These are phyloP conservation scores for Mus pahari DNA, from an alignment of 2,113 vertebrate genomes.

Conservation along the genomic window DNA sequence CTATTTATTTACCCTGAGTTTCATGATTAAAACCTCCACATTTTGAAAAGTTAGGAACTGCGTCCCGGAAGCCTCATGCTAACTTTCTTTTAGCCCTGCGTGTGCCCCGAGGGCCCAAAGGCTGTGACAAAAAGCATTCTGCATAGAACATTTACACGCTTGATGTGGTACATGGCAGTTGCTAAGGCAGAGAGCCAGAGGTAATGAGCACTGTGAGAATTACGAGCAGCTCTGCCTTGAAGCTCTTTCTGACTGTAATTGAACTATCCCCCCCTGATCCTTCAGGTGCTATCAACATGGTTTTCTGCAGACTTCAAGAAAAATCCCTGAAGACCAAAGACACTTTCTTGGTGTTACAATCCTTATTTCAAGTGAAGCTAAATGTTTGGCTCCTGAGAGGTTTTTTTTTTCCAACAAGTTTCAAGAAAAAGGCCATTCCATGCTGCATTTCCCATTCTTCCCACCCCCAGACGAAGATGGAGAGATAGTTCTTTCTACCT, in stretches of 20 bases:
- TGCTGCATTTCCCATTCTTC: constrained; percentile 37
- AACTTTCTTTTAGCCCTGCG: constrained; percentile 73
- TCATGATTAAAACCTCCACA: constrained; percentile 66
- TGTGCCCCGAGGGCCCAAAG: constrained; percentile 78
- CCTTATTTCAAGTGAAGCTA: constrained; percentile 81
- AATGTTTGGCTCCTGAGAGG: constrained; percentile 73
- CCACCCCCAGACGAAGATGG: constrained; percentile 37
- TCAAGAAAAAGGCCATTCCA: constrained; percentile 77
- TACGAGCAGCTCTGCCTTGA: constrained; percentile 81
- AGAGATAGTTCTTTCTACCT: constrained; percentile 70
- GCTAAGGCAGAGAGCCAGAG: constrained; percentile 91
- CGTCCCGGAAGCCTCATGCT: constrained; percentile 65
- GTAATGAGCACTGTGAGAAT: constrained; percentile 91
- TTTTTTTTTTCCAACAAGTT: constrained; percentile 81
- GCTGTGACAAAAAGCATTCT: constrained; percentile 84
- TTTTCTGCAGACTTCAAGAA: constrained; percentile 85
- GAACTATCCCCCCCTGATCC: constrained; percentile 87
- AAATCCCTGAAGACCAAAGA: constrained; percentile 79
- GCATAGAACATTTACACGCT: constrained; percentile 87
- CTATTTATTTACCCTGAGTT: constrained; percentile 60
- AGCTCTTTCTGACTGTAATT: constrained; percentile 83
- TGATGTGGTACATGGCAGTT: constrained; percentile 88
- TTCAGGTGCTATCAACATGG: constrained; percentile 87
- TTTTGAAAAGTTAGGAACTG: constrained; percentile 72
- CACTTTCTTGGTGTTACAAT: constrained; percentile 80